Evolutionary conservation across 2,113 vertebrate genomes (phyloP).

Genomic region (Lynx canadensis): DNA sequence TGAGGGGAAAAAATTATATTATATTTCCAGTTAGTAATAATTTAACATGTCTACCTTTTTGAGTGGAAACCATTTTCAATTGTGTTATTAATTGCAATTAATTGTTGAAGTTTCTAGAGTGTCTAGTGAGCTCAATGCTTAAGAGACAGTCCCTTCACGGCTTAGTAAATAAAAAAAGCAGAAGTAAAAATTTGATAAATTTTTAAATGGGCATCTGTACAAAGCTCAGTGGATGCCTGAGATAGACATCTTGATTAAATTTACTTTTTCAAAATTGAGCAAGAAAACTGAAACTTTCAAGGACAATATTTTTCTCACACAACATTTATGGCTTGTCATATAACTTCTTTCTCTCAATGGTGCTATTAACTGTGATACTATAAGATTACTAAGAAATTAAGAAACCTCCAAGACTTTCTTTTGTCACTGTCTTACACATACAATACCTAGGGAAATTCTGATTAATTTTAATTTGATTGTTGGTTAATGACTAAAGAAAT

Average conservation of each 20-base stretch:
- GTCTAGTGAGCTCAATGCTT: not conserved
- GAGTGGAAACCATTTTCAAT: not conserved
- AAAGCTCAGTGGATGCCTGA: constrained; percentile 35
- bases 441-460: constrained; percentile 24
- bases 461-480: constrained; percentile 47
- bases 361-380: not conserved
- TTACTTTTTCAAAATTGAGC: constrained; percentile 46
- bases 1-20: not conserved
- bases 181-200: constrained; percentile 38
- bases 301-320: constrained; percentile 32
- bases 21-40: not conserved
- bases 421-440: constrained; percentile 35
- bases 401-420: not conserved
- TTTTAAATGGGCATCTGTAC: constrained; percentile 32
- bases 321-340: constrained; percentile 29
- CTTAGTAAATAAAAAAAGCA: constrained; percentile 17
- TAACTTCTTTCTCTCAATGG: constrained; percentile 9
- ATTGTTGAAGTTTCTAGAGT: constrained; percentile 39
- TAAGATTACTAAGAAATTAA: constrained; percentile 31
- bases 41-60: not conserved
- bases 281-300: constrained; percentile 47
- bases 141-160: not conserved
- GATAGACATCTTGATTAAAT: constrained; percentile 53
- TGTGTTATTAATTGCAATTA: constrained; percentile 23
- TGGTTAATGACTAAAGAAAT: constrained; percentile 48